These are phyloP conservation scores for Megaceryle alcyon DNA, from an alignment of 2,797 vertebrate genomes.

Conservation along the genomic window DNA sequence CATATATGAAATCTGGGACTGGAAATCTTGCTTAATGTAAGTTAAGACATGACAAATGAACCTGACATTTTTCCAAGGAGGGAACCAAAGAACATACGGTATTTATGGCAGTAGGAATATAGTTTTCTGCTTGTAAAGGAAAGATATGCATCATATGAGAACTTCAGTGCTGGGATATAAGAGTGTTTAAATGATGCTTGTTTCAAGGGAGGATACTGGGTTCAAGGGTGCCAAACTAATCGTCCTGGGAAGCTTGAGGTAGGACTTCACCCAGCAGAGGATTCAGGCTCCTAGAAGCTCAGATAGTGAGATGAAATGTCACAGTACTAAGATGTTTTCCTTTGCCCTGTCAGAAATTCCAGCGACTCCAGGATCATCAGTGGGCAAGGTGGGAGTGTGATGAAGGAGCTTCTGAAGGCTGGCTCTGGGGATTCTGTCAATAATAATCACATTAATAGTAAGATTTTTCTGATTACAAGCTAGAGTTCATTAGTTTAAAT, in stretches of 20 bases:
- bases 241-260: neutral
- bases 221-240: neutral
- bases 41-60: conserved; percentile 70
- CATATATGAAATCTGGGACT: conserved; percentile 9
- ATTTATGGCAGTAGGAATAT: conserved; percentile 62
- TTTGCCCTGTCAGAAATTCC: neutral
- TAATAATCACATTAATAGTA: neutral
- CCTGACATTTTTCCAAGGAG: conserved; percentile 69
- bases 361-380: neutral
- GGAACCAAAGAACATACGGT: conserved; percentile 54
- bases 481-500: neutral
- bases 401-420: neutral
- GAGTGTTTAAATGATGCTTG: neutral
- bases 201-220: neutral
- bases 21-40: conserved; percentile 50
- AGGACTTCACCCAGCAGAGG: neutral
- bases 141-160: conserved; percentile 23
- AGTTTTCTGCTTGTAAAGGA: conserved; percentile 45
- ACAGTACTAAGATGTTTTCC: neutral
- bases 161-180: neutral
- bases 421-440: neutral
- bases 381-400: too few relatives aligned
- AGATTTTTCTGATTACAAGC: neutral
- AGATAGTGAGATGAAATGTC: neutral
- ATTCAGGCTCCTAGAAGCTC: neutral